Evolutionary conservation across 2,888 invertebrate genomes (phyloP).

Genomic region (Apamea epomidion): DNA sequence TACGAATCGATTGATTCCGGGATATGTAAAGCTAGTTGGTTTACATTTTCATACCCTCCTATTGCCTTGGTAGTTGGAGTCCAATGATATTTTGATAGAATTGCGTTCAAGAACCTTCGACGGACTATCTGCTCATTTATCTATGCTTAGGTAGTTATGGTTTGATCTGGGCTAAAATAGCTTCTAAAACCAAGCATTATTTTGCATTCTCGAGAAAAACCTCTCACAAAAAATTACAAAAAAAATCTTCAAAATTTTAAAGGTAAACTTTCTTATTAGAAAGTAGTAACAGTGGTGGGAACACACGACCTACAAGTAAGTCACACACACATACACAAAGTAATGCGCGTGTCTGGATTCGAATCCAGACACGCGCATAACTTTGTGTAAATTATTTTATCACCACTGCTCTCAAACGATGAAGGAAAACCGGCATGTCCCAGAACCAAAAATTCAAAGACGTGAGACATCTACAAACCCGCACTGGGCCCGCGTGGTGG

Average conservation of each 20-base stretch:
- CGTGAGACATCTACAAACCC: neutral
- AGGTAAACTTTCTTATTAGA: neutral
- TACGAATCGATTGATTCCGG: neutral
- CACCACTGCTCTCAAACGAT: neutral
- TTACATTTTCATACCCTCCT: neutral
- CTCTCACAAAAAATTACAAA: neutral
- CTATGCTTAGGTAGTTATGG: neutral
- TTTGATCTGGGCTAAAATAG: neutral
- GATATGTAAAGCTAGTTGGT: neutral
- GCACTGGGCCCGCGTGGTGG: neutral
- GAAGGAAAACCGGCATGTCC: neutral
- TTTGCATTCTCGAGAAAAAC: neutral
- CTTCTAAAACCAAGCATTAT: neutral
- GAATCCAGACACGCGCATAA: neutral
- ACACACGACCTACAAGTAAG: too few relatives aligned
- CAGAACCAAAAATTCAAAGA: neutral
- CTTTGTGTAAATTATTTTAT: neutral
- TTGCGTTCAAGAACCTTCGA: neutral
- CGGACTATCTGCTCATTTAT: neutral
- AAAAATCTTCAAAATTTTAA: neutral
- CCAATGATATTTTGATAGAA: conserved; percentile 23
- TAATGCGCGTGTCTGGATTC: too few relatives aligned
- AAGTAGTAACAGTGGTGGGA: neutral
- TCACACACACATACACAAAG: too few relatives aligned
- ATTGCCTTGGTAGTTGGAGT: neutral